Evolutionary conservation across 2,113 vertebrate species (phyloP), one percentile per base, ranked within the genome.

Genomic region (Anarrhichthys ocellatus): DNA sequence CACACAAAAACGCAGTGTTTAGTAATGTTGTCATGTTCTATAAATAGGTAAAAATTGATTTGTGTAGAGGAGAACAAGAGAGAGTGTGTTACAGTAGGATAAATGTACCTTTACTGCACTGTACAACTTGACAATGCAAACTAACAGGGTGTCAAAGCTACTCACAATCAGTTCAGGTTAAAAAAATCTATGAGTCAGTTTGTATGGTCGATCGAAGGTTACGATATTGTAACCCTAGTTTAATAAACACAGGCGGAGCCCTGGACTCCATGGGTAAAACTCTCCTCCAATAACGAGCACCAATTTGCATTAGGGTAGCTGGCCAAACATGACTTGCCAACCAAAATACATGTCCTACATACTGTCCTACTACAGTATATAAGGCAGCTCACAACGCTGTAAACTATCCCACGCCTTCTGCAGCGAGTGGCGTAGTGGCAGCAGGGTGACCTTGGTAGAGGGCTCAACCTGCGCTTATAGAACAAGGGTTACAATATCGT

Each of bases 1-100:
- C 63, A 63, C 66, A 83, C 58, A 71, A 56, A 59, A 38, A 74
- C 73, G 17, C 65, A 67, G 65, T 81, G 76, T 88, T 83, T 73
- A 86, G 84, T 83, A 66, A 83, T 89, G 87, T 66, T 84, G 80
- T 90, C 86, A 83, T 81, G 85, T 52, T 80, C 88, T 88, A 90
- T 91, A 88, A 92, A 90, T 91, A 92, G 79, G 72, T 91, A 24
- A 77, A 6, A 78, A 92, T 90, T 89, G 88, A 92, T 92, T 87
- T 82, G 72, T 77, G 87, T 80, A 85, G 76, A 86, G 85, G 80
- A 80, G 82, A 87, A 75, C 18, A 40, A 62, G 32, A 76, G 77
- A 61, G 72, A 69, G 74, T 38, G 73, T 69, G 40, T 81, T 87
- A 90, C 85, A 77, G 73, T 70, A 46, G 56, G 36, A 87, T 38